Evolutionary conservation across 1,140 invertebrate genomes (phyloP).

Genomic region (Magallana angulata): DNA sequence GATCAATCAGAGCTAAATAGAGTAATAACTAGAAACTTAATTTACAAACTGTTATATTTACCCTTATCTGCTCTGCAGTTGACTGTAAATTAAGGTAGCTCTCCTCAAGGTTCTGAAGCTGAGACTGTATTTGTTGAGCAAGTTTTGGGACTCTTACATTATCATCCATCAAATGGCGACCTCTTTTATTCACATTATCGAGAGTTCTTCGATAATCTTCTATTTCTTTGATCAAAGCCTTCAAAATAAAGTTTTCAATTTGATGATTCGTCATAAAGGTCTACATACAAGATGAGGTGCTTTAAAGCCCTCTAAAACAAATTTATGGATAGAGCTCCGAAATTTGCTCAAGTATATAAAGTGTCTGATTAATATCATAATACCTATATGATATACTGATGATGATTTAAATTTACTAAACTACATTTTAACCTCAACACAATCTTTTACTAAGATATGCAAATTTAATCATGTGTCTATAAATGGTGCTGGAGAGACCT

Average conservation of each 20-base stretch:
- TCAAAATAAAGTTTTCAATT: slow-evolving; percentile 41
- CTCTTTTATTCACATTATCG: slow-evolving; percentile 90
- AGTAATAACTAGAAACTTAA: too few species aligned
- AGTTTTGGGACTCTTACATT: slow-evolving; percentile 79
- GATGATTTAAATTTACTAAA: too few species aligned
- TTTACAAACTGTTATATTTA: slow-evolving; percentile 63
- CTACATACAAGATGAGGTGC: too few species aligned
- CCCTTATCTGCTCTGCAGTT: slow-evolving; percentile 94
- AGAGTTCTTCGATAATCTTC: slow-evolving; percentile 90
- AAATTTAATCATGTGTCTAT: too few species aligned
- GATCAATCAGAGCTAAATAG: neutral
- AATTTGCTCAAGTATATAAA: too few species aligned
- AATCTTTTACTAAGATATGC: too few species aligned
- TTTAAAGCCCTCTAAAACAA: too few species aligned
- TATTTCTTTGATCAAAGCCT: slow-evolving; percentile 88
- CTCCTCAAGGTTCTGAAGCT: slow-evolving; percentile 94
- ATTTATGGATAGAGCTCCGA: too few species aligned
- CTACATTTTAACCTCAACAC: too few species aligned
- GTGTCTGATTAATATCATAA: too few species aligned
- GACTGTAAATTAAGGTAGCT: slow-evolving; percentile 94
- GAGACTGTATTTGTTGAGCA: slow-evolving; percentile 87
- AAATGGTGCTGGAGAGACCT: too few species aligned
- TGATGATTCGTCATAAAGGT: neutral
- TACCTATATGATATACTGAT: too few species aligned
- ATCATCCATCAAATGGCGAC: slow-evolving; percentile 90